phyloP scores from a whole-genome alignment of 2,888 invertebrate genomes.

The Tetheella fluctuosa region DNA sequence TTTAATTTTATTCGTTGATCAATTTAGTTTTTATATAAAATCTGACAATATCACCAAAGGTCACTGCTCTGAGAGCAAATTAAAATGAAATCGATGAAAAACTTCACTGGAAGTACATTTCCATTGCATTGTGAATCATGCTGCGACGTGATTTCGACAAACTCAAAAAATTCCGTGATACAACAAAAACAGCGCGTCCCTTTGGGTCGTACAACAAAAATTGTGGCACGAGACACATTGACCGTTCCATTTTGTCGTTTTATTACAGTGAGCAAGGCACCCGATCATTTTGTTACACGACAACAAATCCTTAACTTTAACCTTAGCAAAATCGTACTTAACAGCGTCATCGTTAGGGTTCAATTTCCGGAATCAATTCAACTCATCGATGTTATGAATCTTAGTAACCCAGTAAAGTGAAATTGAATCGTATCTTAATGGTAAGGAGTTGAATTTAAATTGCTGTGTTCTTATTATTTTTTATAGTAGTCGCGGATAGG shows the following conservation, averaged over 20 bases:
- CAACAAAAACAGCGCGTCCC: constrained; percentile 51
- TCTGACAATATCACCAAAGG: not conserved
- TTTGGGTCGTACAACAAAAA: constrained; percentile 57
- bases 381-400: constrained; percentile 29
- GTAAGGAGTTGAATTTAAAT: constrained; percentile 34
- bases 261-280: constrained; percentile 55
- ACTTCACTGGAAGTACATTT: constrained; percentile 29
- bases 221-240: constrained; percentile 80
- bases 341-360: constrained; percentile 27
- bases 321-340: not conserved
- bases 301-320: constrained; percentile 40
- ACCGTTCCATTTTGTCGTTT: constrained; percentile 71
- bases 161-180: constrained; percentile 55
- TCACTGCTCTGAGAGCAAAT: constrained; percentile 5
- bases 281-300: constrained; percentile 67
- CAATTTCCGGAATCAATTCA: constrained; percentile 24
- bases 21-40: too few species aligned
- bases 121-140: constrained; percentile 52
- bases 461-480: constrained; percentile 40
- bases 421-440: constrained; percentile 16
- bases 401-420: constrained; percentile 10
- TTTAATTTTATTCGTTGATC: too few species aligned
- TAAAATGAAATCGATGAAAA: constrained; percentile 6
- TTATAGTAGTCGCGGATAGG: constrained; percentile 55
- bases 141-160: constrained; percentile 58